Base-by-base conservation (phyloP, 2,888 invertebrate genomes). In the Xylocampa areola region DNA sequence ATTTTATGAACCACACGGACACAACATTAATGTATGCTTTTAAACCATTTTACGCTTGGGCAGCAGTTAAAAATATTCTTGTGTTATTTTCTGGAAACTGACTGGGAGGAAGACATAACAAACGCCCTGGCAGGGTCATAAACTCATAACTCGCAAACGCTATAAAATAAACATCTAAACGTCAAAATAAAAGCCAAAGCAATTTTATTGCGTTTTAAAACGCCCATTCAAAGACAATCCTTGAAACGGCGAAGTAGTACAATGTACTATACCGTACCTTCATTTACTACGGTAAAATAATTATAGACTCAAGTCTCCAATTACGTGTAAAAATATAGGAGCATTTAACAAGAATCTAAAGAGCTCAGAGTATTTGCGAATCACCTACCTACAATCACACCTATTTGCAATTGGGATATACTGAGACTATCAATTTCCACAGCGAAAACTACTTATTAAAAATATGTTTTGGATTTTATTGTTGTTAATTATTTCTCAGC, bases 151-250 rank as follows among this genome's bases (percentile, higher is more conserved):
- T 55, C 49, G 30, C 10, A 13, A 37, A 36, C 5, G 39, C 37
- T 23, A 5, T 49, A 65, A 49, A 11, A 37, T 37, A 37, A 43
- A 19, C 54, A 47, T 13, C 1, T 43, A 61, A 61, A 50, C n/a
- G 66, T 55, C 52, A 50, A 43, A 65, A 55, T 65, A 49, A 68
- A 65, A 64, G 16, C 16, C 35, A 7, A 11, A 21, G 32, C 10
- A 11, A 41, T 3, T 64, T 64, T 64, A 65, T 68, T 41, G 37
- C 53, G 27, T 40, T 55, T 58, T 43, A 44, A 48, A 60, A 67
- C 32, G 33, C 13, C 39, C 29, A 39, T 69, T 59, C 35, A 10
- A 49, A 49, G 59, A 33, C 49, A 19, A 10, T 27, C 43, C 33
- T 57, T 29, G 6, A 29, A 19, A 5, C 14, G 6, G 7, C 23